Conservation (phyloP, 2,888 invertebrate species). For the Dexiosoma caninum region DNA sequence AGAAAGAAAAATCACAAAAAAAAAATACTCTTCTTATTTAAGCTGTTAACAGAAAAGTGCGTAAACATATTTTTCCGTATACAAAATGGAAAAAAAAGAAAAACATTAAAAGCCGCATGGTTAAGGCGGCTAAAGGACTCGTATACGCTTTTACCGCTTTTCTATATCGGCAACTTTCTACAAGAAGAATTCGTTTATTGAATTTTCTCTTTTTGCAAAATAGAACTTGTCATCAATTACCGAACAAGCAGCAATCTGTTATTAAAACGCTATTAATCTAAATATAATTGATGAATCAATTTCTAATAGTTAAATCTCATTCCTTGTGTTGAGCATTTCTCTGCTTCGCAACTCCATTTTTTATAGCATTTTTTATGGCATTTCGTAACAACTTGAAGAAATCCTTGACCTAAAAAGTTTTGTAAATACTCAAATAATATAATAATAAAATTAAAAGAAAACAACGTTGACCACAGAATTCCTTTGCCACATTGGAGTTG, state of each 20-base stretch:
- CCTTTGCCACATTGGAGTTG: conserved; percentile 5
- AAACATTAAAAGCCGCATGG: not conserved
- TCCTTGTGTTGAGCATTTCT: not conserved
- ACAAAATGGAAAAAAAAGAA: not conserved
- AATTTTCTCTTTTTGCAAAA: conserved; percentile 30
- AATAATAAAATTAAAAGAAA: not conserved
- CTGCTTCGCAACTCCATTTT: not conserved
- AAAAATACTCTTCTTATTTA: not conserved
- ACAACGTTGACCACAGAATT: conserved; percentile 48
- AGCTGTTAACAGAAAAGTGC: conserved; percentile 27
- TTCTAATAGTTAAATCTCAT: not conserved
- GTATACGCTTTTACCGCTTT: not conserved
- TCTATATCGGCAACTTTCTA: not conserved
- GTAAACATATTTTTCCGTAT: conserved; percentile 11
- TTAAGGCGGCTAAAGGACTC: not conserved
- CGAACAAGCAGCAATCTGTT: not conserved
- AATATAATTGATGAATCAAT: conserved; percentile 4
- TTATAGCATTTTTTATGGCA: conserved; percentile 1
- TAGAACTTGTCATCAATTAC: not conserved
- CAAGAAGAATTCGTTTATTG: conserved; percentile 39
- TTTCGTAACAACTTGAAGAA: conserved; percentile 21
- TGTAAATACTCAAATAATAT: conserved; percentile 3
- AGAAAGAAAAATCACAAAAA: not conserved
- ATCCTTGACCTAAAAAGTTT: conserved; percentile 62
- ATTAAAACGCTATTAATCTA: conserved; percentile 10